Evolutionary conservation across 1,140 invertebrate species (phyloP), one percentile per base, ranked within the genome.

Genomic region (Trichogramma pretiosum): DNA sequence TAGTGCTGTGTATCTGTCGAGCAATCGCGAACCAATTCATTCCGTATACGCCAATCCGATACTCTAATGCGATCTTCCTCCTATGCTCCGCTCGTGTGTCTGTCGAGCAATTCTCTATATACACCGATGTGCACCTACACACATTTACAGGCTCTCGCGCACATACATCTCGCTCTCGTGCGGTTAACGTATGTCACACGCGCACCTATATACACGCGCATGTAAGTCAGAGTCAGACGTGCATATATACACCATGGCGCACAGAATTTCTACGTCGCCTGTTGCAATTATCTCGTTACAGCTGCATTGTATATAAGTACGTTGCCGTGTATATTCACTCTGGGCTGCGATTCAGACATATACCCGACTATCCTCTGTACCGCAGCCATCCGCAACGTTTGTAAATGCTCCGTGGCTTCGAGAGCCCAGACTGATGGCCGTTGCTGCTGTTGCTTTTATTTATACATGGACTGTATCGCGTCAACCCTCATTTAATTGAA

Each of bases 231-330:
- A n/a, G n/a, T n/a, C 24, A 22, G 38, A 34, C 30, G 41, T 17
- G n/a, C 21, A 11, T 34, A 16, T 34, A n/a, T 34, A 16, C 17
- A 34, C 40, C 7, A 18, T 33, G 43, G 13, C 33, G 36, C 11
- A 17, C 18, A 7, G 11, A 14, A 14, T 11, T 7, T 8, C 13
- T 36, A 24, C 36, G 33, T 19, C 47, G 54, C 54, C 50, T 52
- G 56, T 53, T 58, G 59, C 63, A 62, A 64, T 64, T 61, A 63
- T 64, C 61, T 63, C 59, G 61, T 63, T 64, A 64, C 53, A 52
- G 50, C 36, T 30, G 53, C 53, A 64, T 63, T 63, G 62, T 63
- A 46, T 43, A 21, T 23, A 7, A 8, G 8, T 18, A 24, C 33
- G 17, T 40, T 19, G 24, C 45, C 34, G n/a, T 26, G 23, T 17